Evolutionary conservation across 1,140 invertebrate species (phyloP).

Genomic region (Tenebrio molitor): DNA sequence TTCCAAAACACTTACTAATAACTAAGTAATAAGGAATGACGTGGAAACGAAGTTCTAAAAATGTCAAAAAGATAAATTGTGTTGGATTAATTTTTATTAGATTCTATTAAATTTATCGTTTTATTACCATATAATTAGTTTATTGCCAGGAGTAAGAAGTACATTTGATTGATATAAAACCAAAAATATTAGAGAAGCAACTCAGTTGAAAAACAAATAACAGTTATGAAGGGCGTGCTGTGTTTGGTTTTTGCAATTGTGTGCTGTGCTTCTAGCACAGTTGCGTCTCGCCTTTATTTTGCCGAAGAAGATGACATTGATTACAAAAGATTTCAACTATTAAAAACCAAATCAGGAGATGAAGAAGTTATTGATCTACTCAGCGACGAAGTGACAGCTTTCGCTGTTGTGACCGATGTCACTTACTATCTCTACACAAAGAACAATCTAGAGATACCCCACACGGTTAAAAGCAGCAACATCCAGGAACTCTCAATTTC

Average conservation of each 20-base stretch:
- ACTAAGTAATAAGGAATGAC: too few relatives aligned
- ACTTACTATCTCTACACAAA: conserved; percentile 14
- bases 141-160: not conserved
- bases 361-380: not conserved
- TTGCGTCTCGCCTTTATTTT: not conserved
- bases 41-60: not conserved
- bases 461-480: not conserved
- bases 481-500: not conserved
- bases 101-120: conserved; percentile 2
- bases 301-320: not conserved
- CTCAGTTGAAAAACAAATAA: conserved; percentile 2
- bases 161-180: conserved; percentile 15
- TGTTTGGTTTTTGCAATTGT: conserved; percentile 5
- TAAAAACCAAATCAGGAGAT: not conserved
- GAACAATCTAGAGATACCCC: not conserved
- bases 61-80: conserved; percentile 8
- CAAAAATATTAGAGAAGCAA: not conserved
- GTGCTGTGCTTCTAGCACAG: not conserved
- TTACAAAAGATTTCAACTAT: not conserved
- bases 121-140: conserved; percentile 16
- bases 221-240: conserved; percentile 3
- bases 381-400: not conserved
- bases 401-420: not conserved
- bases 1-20: not conserved
- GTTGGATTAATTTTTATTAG: conserved; percentile 13